phyloP scores from a whole-genome alignment of 2,113 vertebrate genomes.

The Pholis gunnellus region DNA sequence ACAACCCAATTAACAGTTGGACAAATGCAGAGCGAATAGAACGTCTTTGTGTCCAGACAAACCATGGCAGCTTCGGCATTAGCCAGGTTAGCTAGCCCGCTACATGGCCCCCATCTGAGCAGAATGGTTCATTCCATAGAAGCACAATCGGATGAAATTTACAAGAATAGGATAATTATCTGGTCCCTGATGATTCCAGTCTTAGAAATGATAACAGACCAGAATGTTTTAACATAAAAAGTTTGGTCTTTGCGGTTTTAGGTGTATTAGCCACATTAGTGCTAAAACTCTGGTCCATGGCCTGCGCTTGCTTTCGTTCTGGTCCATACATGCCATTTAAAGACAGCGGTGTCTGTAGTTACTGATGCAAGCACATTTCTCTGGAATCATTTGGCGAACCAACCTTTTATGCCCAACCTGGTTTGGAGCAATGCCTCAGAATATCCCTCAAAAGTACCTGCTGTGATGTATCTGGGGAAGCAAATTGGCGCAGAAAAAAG shows the following conservation, averaged over 20 bases:
- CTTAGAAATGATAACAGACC: slow-evolving; percentile 5
- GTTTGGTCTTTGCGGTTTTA: slow-evolving; percentile 20
- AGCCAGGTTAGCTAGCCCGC: slow-evolving; percentile 5
- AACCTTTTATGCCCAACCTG: slow-evolving; percentile 2
- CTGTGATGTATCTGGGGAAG: slow-evolving; percentile 12
- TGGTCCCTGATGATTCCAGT: slow-evolving; percentile 32
- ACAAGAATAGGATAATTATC: slow-evolving; percentile 20
- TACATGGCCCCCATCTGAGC: background rate
- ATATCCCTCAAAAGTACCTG: slow-evolving; percentile 1
- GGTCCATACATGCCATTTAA: slow-evolving; percentile 12
- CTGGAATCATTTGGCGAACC: background rate
- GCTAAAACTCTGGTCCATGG: slow-evolving; percentile 15
- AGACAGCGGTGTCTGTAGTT: background rate
- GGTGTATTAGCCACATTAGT: background rate
- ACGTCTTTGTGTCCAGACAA: background rate
- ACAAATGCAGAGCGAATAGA: background rate
- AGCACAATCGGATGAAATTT: slow-evolving; percentile 13
- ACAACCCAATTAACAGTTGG: slow-evolving; percentile 2
- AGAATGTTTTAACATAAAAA: slow-evolving; percentile 19
- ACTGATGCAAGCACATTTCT: slow-evolving; percentile 7
- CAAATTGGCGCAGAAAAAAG: slow-evolving; percentile 7
- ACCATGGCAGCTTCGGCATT: background rate
- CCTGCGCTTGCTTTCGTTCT: background rate
- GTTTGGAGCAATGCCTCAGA: background rate
- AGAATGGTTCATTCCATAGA: background rate